Evolutionary conservation across 2,113 vertebrate species (phyloP).

Genomic region (Anseranas semipalmata): DNA sequence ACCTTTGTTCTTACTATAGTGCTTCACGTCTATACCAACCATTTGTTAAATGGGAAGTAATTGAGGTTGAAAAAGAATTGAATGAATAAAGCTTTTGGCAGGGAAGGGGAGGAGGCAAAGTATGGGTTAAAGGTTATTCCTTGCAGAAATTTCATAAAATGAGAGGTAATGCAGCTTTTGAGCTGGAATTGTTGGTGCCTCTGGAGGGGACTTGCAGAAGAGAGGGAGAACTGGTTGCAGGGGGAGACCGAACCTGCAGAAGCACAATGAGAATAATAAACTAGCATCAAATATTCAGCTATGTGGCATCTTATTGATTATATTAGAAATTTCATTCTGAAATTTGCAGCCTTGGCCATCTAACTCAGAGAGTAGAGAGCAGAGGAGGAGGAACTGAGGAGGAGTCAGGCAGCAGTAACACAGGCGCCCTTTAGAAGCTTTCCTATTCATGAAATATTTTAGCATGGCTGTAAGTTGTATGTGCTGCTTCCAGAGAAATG

Average conservation of each 20-base stretch:
- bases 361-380: not conserved
- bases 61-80: constrained; percentile 66
- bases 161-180: constrained; percentile 63
- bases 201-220: constrained; percentile 7
- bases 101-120: constrained; percentile 55
- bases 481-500: not conserved
- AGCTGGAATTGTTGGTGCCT: constrained; percentile 37
- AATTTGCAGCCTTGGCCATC: not conserved
- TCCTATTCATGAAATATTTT: not conserved
- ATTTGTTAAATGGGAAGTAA: constrained; percentile 75
- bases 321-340: not conserved
- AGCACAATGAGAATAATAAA: constrained; percentile 16
- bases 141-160: constrained; percentile 68
- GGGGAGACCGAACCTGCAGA: not conserved
- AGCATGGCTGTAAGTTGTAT: not conserved
- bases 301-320: not conserved
- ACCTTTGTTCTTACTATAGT: constrained; percentile 69
- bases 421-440: not conserved
- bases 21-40: constrained; percentile 58
- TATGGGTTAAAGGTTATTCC: constrained; percentile 62
- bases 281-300: constrained; percentile 5
- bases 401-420: not conserved
- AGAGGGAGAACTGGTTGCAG: not conserved
- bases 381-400: not conserved
- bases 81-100: constrained; percentile 68